phyloP scores from a whole-genome alignment of 2,113 vertebrate genomes.

The Corydoras sp. region DNA sequence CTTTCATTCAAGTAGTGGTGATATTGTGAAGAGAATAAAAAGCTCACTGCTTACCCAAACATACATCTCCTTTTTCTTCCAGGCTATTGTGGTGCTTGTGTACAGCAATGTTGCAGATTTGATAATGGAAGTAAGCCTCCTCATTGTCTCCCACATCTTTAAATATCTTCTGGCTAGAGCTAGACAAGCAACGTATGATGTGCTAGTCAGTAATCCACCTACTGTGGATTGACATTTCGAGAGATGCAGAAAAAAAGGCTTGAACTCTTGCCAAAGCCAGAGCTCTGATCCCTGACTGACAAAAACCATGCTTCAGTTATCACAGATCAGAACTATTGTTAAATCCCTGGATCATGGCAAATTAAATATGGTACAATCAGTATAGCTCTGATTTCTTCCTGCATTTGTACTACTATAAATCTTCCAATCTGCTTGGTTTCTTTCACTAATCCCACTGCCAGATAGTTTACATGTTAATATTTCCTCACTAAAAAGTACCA shows the following conservation, averaged over 20 bases:
- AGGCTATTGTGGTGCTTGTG: conserved; percentile 14
- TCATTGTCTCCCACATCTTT: conserved; percentile 25
- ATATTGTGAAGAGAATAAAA: neutral
- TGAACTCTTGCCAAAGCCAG: conserved; percentile 40
- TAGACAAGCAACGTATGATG: conserved; percentile 28
- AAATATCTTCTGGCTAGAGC: conserved; percentile 30
- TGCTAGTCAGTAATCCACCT: conserved; percentile 32
- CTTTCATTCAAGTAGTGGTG: conserved; percentile 7
- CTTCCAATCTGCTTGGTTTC: conserved; percentile 46
- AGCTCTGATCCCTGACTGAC: conserved; percentile 25
- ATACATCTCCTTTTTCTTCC: neutral
- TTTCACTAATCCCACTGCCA: conserved; percentile 54
- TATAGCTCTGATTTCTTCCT: conserved; percentile 53
- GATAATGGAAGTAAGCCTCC: conserved; percentile 16
- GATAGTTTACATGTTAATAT: conserved; percentile 58
- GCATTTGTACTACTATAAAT: conserved; percentile 56
- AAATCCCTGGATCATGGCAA: conserved; percentile 53
- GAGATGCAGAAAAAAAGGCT: conserved; percentile 35
- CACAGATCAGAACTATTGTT: conserved; percentile 50
- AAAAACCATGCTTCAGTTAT: conserved; percentile 42
- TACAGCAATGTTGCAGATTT: conserved; percentile 16
- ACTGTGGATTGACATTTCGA: conserved; percentile 40
- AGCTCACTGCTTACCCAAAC: neutral
- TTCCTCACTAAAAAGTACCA: conserved; percentile 50
- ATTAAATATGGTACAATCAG: conserved; percentile 42